A percentile compares a stretch with the other conserved stretches of the same genome.
Evolutionary conservation across 2,797 vertebrate genomes (phyloP).

Genomic region (Pipistrellus kuhlii): DNA sequence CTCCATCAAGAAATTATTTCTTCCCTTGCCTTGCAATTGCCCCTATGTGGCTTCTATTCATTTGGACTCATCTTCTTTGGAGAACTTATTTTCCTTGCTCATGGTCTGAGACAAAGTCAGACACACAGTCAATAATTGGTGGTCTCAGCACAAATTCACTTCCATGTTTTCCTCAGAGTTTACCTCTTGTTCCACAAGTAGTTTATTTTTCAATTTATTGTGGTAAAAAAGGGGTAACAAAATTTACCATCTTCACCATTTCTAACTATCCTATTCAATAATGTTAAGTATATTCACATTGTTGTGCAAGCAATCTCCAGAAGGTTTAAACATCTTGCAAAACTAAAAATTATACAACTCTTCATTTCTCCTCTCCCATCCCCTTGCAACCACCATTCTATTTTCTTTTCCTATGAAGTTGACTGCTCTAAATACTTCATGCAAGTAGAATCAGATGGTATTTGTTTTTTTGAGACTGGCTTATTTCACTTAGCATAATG

Average conservation of each 20-base stretch:
- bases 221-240: background rate
- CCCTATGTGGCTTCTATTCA: background rate
- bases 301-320: background rate
- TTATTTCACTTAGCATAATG: background rate
- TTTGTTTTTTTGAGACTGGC: background rate
- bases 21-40: background rate
- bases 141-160: background rate
- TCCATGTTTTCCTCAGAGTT: background rate
- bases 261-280: background rate
- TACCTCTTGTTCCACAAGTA: background rate
- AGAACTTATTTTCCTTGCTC: constrained; percentile 44
- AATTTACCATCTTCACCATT: background rate
- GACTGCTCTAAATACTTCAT: background rate
- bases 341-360: background rate
- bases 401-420: background rate
- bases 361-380: background rate
- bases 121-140: background rate
- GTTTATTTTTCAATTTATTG: background rate
- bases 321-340: background rate
- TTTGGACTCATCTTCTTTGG: background rate
- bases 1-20: constrained; percentile 50
- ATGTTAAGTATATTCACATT: background rate
- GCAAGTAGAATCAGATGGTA: background rate
- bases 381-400: background rate
- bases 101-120: constrained; percentile 12